Conservation (phyloP, 92 coral and sea anemone species). For the Isaurus tuberculatus region DNA sequence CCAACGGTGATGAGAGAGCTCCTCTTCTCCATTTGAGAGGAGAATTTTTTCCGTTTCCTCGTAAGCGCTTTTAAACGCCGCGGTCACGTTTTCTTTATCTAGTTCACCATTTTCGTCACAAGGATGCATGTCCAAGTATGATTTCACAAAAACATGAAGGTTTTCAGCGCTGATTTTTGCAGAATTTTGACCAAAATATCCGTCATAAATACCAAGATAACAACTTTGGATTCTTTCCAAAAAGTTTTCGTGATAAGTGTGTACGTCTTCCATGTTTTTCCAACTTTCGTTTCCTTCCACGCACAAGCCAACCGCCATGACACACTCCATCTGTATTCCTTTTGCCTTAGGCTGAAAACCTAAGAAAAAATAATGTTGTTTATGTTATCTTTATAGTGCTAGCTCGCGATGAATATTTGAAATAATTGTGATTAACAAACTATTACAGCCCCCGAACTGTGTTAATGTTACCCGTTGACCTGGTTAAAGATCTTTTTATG, state of each 20-base stretch:
- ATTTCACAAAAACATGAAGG: conserved; percentile 79
- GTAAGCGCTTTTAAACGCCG: conserved; percentile 82
- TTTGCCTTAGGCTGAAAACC: conserved; percentile 1
- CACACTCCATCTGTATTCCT: conserved; percentile 52
- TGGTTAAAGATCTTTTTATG: too few relatives aligned
- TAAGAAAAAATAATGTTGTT: background rate
- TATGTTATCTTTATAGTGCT: background rate
- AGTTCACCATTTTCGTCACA: conserved; percentile 31
- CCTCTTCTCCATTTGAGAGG: conserved; percentile 68
- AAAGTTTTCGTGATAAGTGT: conserved; percentile 73
- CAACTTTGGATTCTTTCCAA: conserved; percentile 60
- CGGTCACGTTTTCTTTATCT: conserved; percentile 49
- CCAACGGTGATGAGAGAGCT: conserved; percentile 83
- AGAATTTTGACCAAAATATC: conserved; percentile 84
- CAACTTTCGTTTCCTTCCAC: conserved; percentile 80
- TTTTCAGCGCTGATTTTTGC: conserved; percentile 79
- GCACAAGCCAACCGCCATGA: conserved; percentile 80
- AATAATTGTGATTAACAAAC: background rate
- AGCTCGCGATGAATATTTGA: background rate
- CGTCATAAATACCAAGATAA: conserved; percentile 90
- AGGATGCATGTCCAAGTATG: conserved; percentile 60
- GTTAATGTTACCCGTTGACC: background rate
- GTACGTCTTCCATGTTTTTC: conserved; percentile 81
- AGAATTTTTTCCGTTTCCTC: conserved; percentile 71
- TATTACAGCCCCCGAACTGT: background rate